Evolutionary conservation across 2,888 invertebrate species (phyloP).

Genomic region (Nomada flava): DNA sequence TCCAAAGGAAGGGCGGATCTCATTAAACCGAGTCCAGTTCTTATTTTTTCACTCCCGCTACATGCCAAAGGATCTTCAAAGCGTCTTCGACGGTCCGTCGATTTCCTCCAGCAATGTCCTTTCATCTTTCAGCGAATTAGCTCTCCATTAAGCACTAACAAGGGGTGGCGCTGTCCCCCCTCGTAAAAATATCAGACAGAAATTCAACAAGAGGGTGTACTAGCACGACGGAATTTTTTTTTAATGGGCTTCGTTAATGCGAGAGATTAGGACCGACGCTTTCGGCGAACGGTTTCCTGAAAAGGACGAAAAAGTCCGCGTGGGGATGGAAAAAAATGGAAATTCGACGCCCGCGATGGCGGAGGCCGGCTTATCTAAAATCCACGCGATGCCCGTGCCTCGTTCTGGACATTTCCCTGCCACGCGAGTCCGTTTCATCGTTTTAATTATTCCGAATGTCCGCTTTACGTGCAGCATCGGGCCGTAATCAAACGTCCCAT

Average conservation of each 20-base stretch:
- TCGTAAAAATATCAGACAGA: conserved; percentile 1
- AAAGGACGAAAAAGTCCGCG: neutral
- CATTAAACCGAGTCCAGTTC: neutral
- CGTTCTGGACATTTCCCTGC: conserved; percentile 32
- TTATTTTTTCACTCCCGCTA: too few species aligned
- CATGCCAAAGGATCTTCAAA: neutral
- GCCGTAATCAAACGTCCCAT: conserved; percentile 51
- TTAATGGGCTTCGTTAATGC: conserved; percentile 41
- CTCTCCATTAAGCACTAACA: neutral
- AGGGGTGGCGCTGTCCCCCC: neutral
- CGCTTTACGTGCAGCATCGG: conserved; percentile 25
- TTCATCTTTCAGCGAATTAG: neutral
- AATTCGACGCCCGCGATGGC: conserved; percentile 22
- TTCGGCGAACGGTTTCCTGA: neutral
- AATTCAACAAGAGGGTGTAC: neutral
- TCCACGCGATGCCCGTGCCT: conserved; percentile 23
- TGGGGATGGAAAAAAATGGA: conserved; percentile 11
- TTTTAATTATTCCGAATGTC: conserved; percentile 72
- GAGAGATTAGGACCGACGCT: conserved; percentile 41
- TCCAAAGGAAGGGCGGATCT: neutral
- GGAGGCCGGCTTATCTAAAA: conserved; percentile 47
- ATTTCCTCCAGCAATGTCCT: neutral
- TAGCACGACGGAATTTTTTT: conserved; percentile 24
- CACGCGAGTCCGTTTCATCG: conserved; percentile 30
- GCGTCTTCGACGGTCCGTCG: neutral